These are phyloP conservation scores for Onychostruthus taczanowskii DNA, from an alignment of 2,113 vertebrate species.

Conservation along the genomic window DNA sequence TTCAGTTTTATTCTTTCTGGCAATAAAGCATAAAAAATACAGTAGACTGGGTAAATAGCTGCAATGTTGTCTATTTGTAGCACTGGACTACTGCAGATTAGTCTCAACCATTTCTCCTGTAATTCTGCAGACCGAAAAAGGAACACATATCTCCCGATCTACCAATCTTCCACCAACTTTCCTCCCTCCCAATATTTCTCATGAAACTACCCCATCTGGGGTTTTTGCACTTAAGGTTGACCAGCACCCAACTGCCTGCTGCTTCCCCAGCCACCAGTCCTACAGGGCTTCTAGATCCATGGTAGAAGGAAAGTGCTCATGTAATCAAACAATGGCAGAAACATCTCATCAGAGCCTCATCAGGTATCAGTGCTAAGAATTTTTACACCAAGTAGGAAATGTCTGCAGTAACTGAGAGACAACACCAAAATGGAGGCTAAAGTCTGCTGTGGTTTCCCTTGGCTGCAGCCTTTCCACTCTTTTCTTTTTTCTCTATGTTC, in stretches of 20 bases:
- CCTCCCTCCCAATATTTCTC: not conserved
- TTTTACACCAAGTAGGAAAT: not conserved
- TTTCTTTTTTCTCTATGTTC: not conserved
- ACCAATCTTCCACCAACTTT: not conserved
- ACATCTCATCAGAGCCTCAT: not conserved
- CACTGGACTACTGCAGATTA: not conserved
- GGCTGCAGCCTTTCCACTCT: not conserved
- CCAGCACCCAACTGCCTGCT: not conserved
- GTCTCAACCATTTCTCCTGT: not conserved
- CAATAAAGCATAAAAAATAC: not conserved
- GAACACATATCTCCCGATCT: fast-evolving
- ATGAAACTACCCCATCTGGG: not conserved
- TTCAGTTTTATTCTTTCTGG: not conserved
- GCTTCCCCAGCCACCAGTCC: not conserved
- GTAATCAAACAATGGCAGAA: not conserved
- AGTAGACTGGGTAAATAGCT: not conserved
- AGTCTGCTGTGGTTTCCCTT: not conserved
- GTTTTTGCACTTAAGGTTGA: not conserved
- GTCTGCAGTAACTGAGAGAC: not conserved
- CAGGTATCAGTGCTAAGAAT: not conserved
- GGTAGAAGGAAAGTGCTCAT: not conserved
- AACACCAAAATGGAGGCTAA: not conserved
- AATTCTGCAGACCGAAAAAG: not conserved
- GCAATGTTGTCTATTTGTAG: not conserved
- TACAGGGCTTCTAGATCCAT: not conserved